Base-by-base conservation (phyloP, 2,113 vertebrate species). In the Natator depressus region DNA sequence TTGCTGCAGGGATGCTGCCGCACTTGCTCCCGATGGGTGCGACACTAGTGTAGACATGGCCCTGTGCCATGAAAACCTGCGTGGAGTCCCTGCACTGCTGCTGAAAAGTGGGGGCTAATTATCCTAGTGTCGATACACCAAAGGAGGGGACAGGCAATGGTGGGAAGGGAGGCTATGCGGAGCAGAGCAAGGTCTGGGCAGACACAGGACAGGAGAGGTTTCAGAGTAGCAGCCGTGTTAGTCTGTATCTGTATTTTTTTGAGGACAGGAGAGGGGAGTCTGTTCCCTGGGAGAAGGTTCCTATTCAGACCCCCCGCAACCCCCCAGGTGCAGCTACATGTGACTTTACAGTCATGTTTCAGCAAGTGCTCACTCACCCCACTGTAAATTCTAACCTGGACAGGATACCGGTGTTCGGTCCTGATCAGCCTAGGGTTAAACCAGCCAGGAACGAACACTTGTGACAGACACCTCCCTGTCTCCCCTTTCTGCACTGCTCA, bases 1-100 rank as follows among this genome's bases (percentile, higher is more conserved):
- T 31, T 1, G 0, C 75, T 46, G 75, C 24, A 27, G 24, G n/a
- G 24, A 47, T 25, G 6, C 42, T 3, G 6, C 12, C 0, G 6
- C 24, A 29, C 25, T 78, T 5, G 25, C 42, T 47, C 42, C 75
- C 42, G 3, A 29, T 5, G 6, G 69, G 20, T 3, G 11, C 11
- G 6, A 24, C 75, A 29, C 38, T 78, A 27, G 24, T 47, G 25
- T 47, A 46, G 46, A 46, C 24, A 46, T 42, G 7, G 17, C 65
- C 65, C 13, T 47, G 46, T 47, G 75, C 24, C 25, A 78, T 47
- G 75, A 29, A 46, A 25, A 72, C n/a, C n/a, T 22, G 11, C 9
- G 4, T 47, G 38, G 42, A 47, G 11, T 47, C 75, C 42, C 25
- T 72, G n/a, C 31, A 10, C 65, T 5, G 65, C 8, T 19, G 65